These are phyloP conservation scores for Hydrolagus affinis DNA, from an alignment of 2,113 vertebrate genomes.

Conservation along the genomic window DNA sequence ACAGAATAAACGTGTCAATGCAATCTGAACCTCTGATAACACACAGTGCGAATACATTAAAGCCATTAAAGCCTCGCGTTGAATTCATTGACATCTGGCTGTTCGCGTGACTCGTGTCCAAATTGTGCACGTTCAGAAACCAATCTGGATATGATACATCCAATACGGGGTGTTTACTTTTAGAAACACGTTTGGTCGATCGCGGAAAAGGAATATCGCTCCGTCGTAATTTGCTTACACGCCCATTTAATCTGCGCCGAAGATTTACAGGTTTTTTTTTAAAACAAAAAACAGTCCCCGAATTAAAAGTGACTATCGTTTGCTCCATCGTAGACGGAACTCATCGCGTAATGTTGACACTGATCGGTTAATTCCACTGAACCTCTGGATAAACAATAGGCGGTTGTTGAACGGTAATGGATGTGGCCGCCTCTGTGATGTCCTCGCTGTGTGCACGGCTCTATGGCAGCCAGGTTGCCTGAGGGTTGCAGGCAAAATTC, in stretches of 20 bases:
- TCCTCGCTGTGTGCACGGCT: slow-evolving; percentile 70
- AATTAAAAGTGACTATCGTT: slow-evolving; percentile 75
- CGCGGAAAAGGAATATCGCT: not conserved
- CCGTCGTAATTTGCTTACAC: slow-evolving; percentile 27
- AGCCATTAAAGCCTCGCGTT: too few relatives aligned
- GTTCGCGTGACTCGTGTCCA: too few relatives aligned
- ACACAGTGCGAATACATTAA: not conserved
- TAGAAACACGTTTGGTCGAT: not conserved
- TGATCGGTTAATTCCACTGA: slow-evolving; percentile 98
- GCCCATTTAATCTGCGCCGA: slow-evolving; percentile 44
- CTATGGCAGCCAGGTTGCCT: slow-evolving; percentile 90
- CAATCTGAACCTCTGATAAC: not conserved
- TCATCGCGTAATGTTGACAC: slow-evolving; percentile 85
- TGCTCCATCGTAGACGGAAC: slow-evolving; percentile 73
- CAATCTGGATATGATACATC: not conserved
- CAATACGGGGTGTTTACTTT: not conserved
- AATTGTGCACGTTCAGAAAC: too few relatives aligned
- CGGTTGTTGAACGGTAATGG: slow-evolving; percentile 82
- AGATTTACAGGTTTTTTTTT: slow-evolving; percentile 74
- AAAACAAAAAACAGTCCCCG: slow-evolving; percentile 81
- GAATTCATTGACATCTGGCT: not conserved
- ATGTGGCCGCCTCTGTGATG: slow-evolving; percentile 76
- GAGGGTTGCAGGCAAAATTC: slow-evolving; percentile 66
- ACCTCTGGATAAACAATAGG: slow-evolving; percentile 86
- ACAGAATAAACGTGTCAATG: not conserved